phyloP scores from a whole-genome alignment of 2,888 invertebrate species.

The Campopleginae sp. region DNA sequence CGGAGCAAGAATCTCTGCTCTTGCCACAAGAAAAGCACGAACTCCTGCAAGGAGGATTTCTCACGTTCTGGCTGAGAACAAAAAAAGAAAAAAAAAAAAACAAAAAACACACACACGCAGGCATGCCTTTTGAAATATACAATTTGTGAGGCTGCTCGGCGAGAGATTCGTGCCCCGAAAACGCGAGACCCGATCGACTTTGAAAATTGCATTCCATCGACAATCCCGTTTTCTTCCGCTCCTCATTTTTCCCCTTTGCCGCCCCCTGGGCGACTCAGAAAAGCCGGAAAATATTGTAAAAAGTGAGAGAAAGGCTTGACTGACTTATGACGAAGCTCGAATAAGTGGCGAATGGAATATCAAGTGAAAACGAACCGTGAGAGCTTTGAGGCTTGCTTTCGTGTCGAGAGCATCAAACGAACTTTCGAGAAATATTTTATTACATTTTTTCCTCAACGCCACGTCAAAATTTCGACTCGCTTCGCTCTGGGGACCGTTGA shows the following conservation, averaged over 20 bases:
- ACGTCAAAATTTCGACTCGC: no score
- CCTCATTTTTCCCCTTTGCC: background rate
- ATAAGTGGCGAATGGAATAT: background rate
- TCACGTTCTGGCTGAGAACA: conserved; percentile 18
- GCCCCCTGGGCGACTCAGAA: background rate
- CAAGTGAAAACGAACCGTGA: background rate
- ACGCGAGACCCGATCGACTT: conserved; percentile 19
- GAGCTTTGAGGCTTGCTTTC: background rate
- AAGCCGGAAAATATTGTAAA: conserved; percentile 1
- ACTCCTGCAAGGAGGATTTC: conserved; percentile 18
- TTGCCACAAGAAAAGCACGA: background rate
- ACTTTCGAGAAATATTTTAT: background rate
- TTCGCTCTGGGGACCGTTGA: no score
- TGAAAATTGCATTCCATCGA: conserved; percentile 52
- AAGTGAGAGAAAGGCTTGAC: background rate
- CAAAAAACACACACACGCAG: background rate
- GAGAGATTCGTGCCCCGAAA: conserved; percentile 9
- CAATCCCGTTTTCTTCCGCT: conserved; percentile 15
- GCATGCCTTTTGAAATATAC: conserved; percentile 17
- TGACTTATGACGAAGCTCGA: background rate
- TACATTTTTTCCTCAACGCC: no score
- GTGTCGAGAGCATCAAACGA: background rate
- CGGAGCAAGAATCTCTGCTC: background rate
- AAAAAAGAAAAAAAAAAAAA: background rate
- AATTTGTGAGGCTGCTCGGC: background rate